Evolutionary conservation across 92 coral and sea anemone genomes (phyloP).

Genomic region (Actinostola sp.): DNA sequence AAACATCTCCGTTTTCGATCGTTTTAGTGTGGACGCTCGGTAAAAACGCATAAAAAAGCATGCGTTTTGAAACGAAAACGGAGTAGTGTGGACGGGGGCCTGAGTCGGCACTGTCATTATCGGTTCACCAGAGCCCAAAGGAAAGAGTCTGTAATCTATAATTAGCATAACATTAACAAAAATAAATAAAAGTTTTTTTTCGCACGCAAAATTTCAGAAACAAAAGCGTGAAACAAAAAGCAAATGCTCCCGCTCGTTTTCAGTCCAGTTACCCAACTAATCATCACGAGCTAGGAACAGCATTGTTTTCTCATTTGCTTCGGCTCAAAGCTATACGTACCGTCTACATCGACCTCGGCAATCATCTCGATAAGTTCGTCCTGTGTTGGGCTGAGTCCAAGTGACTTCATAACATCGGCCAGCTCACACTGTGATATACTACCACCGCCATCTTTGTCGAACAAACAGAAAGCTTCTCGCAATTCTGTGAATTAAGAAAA

Average conservation of each 20-base stretch:
- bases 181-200: no score
- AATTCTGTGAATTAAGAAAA: slow-evolving; percentile 45
- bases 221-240: no score
- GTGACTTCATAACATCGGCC: slow-evolving; percentile 79
- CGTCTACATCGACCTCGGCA: slow-evolving; percentile 85
- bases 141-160: no score
- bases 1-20: no score
- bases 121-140: no score
- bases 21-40: no score
- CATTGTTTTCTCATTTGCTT: background rate
- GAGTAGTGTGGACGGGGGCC: no score
- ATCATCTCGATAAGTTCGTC: slow-evolving; percentile 83
- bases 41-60: no score
- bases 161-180: no score
- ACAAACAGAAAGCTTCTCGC: slow-evolving; percentile 83
- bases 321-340: slow-evolving; percentile 23
- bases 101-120: no score
- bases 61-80: no score
- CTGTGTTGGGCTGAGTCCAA: slow-evolving; percentile 86
- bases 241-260: background rate
- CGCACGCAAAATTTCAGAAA: no score
- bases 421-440: slow-evolving; percentile 84
- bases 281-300: background rate
- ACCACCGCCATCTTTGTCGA: slow-evolving; percentile 90
- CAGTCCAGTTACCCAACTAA: background rate